These are phyloP conservation scores for Gobio gobio DNA, from an alignment of 2,113 vertebrate species.

Conservation along the genomic window DNA sequence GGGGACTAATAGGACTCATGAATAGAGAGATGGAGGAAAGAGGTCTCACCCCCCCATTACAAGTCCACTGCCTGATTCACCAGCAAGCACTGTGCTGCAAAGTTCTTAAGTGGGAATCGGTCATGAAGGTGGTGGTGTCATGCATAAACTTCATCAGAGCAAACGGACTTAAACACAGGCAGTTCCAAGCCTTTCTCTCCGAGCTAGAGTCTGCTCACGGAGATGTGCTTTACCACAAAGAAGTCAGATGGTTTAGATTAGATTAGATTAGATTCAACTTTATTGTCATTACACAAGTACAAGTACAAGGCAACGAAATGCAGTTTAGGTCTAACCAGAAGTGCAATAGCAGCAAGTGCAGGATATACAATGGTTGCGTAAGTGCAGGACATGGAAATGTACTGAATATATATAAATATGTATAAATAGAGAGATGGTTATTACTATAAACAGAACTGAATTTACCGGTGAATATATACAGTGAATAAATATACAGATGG, in stretches of 20 bases:
- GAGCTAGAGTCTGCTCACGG: slow-evolving; percentile 35
- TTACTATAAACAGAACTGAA: too few relatives aligned
- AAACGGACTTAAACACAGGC: slow-evolving; percentile 33
- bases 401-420: too few relatives aligned
- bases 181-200: slow-evolving; percentile 41
- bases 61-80: slow-evolving; percentile 37
- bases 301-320: too few relatives aligned
- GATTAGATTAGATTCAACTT: too few relatives aligned
- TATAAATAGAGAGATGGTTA: too few relatives aligned
- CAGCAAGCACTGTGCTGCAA: slow-evolving; percentile 47
- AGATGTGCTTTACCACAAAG: slow-evolving; percentile 56
- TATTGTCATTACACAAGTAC: too few relatives aligned
- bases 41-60: not conserved
- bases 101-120: slow-evolving; percentile 24
- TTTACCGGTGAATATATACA: too few relatives aligned
- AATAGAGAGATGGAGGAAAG: not conserved
- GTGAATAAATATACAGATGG: too few relatives aligned
- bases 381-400: too few relatives aligned
- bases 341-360: too few relatives aligned
- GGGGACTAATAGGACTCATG: not conserved
- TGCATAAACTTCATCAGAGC: slow-evolving; percentile 50
- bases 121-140: slow-evolving; percentile 53
- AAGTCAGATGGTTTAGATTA: slow-evolving; percentile 37
- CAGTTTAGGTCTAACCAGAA: too few relatives aligned
- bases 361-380: too few relatives aligned